Evolutionary conservation across 2,113 vertebrate species (phyloP).

Genomic region (Drymodes brunneopygia): DNA sequence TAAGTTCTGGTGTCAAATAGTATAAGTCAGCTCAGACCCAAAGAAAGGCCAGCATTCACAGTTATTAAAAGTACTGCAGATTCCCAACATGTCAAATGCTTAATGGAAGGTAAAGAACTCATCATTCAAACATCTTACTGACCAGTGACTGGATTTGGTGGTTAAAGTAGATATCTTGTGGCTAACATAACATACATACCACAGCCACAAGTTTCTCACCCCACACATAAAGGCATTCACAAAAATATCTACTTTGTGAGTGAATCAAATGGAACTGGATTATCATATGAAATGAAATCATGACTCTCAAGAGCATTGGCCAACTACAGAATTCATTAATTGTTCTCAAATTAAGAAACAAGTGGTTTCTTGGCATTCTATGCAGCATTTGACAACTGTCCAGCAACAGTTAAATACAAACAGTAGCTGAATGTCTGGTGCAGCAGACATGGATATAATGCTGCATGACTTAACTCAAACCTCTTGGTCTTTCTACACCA

Average conservation of each 20-base stretch:
- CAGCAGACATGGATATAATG: not conserved
- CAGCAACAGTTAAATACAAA: not conserved
- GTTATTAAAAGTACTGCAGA: not conserved
- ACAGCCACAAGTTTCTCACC: not conserved
- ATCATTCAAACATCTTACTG: not conserved
- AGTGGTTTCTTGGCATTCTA: not conserved
- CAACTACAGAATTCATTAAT: not conserved
- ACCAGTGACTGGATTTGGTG: not conserved
- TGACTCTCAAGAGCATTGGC: not conserved
- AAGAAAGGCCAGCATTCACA: not conserved
- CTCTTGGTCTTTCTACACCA: not conserved
- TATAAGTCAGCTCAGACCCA: not conserved
- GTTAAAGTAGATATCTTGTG: not conserved
- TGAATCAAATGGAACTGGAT: not conserved
- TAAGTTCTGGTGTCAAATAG: not conserved
- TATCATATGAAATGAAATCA: not conserved
- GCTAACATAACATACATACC: not conserved
- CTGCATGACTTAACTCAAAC: not conserved
- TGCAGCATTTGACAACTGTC: not conserved
- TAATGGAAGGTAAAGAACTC: not conserved
- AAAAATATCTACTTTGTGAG: not conserved
- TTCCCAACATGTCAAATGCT: not conserved
- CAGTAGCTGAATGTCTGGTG: not conserved
- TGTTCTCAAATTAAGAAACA: not conserved
- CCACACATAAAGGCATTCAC: not conserved